These are phyloP conservation scores for Anoplophora glabripennis DNA, from an alignment of 1,140 invertebrate species.

Conservation along the genomic window DNA sequence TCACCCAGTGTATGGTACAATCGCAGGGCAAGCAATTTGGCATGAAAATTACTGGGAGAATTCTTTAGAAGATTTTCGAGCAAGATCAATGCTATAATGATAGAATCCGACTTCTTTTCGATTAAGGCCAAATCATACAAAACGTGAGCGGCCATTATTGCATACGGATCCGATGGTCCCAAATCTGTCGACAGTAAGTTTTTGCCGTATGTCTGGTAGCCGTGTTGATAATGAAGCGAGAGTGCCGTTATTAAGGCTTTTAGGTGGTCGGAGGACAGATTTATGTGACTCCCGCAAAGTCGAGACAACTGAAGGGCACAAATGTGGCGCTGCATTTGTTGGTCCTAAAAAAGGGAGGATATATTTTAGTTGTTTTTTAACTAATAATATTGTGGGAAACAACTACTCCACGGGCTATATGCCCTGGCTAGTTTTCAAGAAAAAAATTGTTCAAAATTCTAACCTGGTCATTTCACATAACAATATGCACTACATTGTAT, in stretches of 20 bases:
- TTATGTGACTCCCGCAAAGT: slow-evolving; percentile 62
- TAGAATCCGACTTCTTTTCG: slow-evolving; percentile 56
- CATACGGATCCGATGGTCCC: slow-evolving; percentile 71
- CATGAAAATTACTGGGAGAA: slow-evolving; percentile 76
- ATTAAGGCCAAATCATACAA: slow-evolving; percentile 67
- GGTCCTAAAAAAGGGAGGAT: slow-evolving; percentile 47
- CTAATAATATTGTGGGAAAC: too few species aligned
- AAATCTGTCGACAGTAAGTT: slow-evolving; percentile 58
- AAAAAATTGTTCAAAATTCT: too few species aligned
- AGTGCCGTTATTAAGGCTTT: slow-evolving; percentile 54
- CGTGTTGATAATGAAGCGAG: slow-evolving; percentile 55
- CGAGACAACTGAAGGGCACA: slow-evolving; percentile 67
- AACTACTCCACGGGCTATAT: too few species aligned
- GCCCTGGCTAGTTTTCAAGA: too few species aligned
- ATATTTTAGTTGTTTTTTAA: background rate
- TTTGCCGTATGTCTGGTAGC: slow-evolving; percentile 50
- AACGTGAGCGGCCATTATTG: slow-evolving; percentile 72
- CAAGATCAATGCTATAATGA: slow-evolving; percentile 64
- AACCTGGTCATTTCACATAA: too few species aligned
- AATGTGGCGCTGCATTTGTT: slow-evolving; percentile 72
- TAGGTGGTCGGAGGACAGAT: slow-evolving; percentile 51
- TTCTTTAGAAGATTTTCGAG: slow-evolving; percentile 67
- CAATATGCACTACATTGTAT: too few species aligned
- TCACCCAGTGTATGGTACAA: slow-evolving; percentile 71
- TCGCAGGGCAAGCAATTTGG: slow-evolving; percentile 70